Evolutionary conservation across 2,888 invertebrate species (phyloP).

Genomic region (Nomada lathburiana): DNA sequence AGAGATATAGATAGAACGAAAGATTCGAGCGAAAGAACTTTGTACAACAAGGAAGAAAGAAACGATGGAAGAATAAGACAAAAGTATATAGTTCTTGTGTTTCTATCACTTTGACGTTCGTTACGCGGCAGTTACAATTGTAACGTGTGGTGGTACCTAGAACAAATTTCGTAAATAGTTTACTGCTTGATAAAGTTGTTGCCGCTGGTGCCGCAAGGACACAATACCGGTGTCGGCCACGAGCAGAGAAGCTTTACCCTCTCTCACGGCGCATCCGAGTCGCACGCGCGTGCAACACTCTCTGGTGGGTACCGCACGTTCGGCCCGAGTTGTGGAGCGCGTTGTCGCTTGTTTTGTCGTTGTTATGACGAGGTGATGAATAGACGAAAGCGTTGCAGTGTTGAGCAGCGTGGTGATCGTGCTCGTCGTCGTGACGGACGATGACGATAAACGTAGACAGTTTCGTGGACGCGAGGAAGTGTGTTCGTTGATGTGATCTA

Average conservation of each 20-base stretch:
- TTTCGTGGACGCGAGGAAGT: constrained; percentile 60
- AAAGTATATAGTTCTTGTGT: constrained; percentile 18
- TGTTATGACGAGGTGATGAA: constrained; percentile 72
- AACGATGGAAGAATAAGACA: constrained; percentile 10
- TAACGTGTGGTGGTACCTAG: constrained; percentile 28
- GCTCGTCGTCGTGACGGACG: constrained; percentile 68
- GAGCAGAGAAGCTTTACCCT: constrained; percentile 65
- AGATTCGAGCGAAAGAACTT: constrained; percentile 25
- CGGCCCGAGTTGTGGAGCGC: constrained; percentile 51
- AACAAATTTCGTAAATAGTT: constrained; percentile 17
- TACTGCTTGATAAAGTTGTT: constrained; percentile 45
- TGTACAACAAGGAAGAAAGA: constrained; percentile 21
- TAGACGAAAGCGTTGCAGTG: constrained; percentile 68
- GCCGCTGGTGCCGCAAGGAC: constrained; percentile 63
- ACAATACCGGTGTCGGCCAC: constrained; percentile 52
- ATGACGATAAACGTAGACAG: constrained; percentile 66
- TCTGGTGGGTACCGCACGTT: constrained; percentile 54
- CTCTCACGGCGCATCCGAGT: constrained; percentile 61
- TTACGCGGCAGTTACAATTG: constrained; percentile 64
- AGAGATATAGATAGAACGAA: constrained; percentile 47
- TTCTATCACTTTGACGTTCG: constrained; percentile 65
- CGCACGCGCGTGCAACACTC: constrained; percentile 72
- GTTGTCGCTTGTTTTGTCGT: constrained; percentile 63
- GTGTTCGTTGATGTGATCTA: constrained; percentile 65
- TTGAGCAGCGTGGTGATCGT: constrained; percentile 64